Base-by-base conservation (phyloP, 2,888 invertebrate genomes). In the Dryococelus australis region DNA sequence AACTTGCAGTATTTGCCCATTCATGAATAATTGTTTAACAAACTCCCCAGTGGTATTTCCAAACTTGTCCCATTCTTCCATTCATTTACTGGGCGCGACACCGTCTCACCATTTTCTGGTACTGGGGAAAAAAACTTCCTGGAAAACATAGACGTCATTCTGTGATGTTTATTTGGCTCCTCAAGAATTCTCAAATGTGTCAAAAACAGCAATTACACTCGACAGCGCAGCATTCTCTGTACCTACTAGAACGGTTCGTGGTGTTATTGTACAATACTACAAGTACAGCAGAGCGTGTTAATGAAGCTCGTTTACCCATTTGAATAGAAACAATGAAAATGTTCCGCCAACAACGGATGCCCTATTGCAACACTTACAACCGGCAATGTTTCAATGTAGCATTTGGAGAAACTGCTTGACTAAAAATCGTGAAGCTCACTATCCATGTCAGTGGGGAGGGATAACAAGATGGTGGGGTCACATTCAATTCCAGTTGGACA, bases 31-130 rank as follows among this genome's bases (percentile, higher is more conserved):
- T 43, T 13, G 5, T 79, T n/a, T 81, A 24, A 13, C 26, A n/a
- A 79, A 43, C 83, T 84, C 8, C 79, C 86, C 9, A 27, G 28
- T 47, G 81, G 35, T 27, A 43, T 81, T 6, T 6, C 5, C 43
- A 3, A 43, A n/a, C 16, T 2, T 0, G 24, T 86, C 28, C 86
- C 9, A 79, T 79, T 79, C 79, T 80, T 86, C 83, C 80, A 80
- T 3, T 24, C 86, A 27, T 83, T 85, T 24, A 86, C 47, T 84
- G 86, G 86, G 8, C 85, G 86, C 43, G 86, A 86, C 83, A 86
- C 86, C 6, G 83, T 83, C 16, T 86, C 86, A 3, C 24, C 12
- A n/a, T 86, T 84, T 51, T 24, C 43, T 27, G 43, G 81, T 51
- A 86, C 35, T 80, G 79, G 86, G 81, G 26, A 83, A 86, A 83